A percentile compares a stretch with the other conserved stretches of the same genome.
Conservation (phyloP, 2,113 vertebrate genomes). For the Limnothrissa miodon region DNA sequence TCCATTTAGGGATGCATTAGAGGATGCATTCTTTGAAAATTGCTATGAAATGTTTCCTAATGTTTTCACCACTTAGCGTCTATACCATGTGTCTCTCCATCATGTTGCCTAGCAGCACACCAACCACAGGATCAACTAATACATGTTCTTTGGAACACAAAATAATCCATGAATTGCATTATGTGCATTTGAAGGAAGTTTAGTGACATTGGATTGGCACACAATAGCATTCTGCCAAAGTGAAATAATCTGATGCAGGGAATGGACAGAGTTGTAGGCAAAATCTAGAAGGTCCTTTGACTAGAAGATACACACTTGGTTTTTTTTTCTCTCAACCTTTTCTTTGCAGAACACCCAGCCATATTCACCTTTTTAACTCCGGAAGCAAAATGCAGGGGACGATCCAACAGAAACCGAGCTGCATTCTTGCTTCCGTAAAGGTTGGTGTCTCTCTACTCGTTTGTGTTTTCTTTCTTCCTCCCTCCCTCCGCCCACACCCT, state of each 20-base stretch:
- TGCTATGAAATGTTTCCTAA: background rate
- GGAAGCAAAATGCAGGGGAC: constrained; percentile 75
- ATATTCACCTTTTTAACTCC: constrained; percentile 79
- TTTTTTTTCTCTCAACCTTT: constrained; percentile 67
- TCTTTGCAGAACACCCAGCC: constrained; percentile 81
- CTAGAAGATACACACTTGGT: constrained; percentile 62
- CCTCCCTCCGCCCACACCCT: constrained; percentile 10
- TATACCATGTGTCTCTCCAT: background rate
- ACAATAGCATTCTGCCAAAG: background rate
- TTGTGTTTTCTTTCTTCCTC: background rate
- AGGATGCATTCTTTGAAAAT: constrained; percentile 51
- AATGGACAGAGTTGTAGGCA: background rate
- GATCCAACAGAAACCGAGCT: constrained; percentile 69
- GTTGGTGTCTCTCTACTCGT: constrained; percentile 68
- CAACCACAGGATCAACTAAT: background rate
- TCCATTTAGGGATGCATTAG: constrained; percentile 43
- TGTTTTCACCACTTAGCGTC: background rate
- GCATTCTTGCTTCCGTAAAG: constrained; percentile 75
- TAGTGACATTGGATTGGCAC: background rate
- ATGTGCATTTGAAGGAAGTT: background rate
- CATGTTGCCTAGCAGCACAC: background rate
- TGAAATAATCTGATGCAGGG: background rate
- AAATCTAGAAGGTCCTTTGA: background rate
- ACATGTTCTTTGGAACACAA: background rate
- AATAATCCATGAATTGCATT: background rate